Conservation (phyloP, 2,113 vertebrate species). For the Oenanthe oenanthe region DNA sequence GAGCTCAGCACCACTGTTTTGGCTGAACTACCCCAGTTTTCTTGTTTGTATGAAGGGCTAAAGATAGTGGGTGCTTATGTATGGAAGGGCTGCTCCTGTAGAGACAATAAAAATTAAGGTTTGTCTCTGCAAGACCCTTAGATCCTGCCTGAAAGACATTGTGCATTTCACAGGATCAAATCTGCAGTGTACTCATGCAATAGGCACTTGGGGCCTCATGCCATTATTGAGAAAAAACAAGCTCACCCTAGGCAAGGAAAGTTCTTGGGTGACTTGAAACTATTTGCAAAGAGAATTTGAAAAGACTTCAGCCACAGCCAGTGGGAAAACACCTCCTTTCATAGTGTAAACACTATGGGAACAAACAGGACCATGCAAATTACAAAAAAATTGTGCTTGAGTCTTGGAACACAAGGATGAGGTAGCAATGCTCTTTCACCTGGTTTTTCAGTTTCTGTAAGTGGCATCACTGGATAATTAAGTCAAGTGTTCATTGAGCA, state of each 20-base stretch:
- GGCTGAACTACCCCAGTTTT: neutral
- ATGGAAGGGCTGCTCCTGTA: neutral
- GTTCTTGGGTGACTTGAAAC: constrained; percentile 2
- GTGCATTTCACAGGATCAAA: neutral
- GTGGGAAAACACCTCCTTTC: neutral
- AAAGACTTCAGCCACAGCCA: neutral
- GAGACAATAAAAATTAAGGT: neutral
- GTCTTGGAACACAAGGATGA: neutral
- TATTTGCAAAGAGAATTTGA: constrained; percentile 18
- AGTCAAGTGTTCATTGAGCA: neutral
- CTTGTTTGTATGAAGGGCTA: neutral
- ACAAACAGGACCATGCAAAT: neutral
- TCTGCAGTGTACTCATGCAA: neutral
- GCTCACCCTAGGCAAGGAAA: neutral
- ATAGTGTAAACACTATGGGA: neutral
- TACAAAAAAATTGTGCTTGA: neutral
- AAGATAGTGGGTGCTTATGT: neutral
- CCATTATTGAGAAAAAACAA: neutral
- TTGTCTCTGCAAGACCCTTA: neutral
- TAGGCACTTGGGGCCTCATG: neutral
- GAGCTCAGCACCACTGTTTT: neutral
- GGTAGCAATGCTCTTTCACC: neutral
- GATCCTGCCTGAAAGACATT: neutral
- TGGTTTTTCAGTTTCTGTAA: neutral
- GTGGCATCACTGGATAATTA: neutral